These are phyloP conservation scores for Corythornis vintsioides DNA, from an alignment of 2,113 vertebrate genomes.

Conservation along the genomic window DNA sequence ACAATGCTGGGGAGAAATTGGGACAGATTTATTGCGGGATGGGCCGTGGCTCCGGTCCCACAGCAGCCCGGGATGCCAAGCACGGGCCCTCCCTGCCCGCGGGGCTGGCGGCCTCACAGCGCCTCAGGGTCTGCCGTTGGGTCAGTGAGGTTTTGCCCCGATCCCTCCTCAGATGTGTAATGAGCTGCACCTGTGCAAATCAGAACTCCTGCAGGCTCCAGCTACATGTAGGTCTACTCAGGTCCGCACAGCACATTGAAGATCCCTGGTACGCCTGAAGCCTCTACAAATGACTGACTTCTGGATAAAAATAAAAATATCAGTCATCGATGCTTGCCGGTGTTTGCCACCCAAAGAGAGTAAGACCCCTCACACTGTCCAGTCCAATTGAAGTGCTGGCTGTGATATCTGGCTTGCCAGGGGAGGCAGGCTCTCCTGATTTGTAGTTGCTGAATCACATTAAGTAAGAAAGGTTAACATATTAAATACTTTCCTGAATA, in stretches of 20 bases:
- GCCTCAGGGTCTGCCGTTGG: too few relatives aligned
- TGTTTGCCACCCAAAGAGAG: not conserved
- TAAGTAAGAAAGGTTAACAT: slow-evolving; percentile 30
- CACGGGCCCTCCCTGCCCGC: too few relatives aligned
- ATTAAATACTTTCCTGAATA: slow-evolving; percentile 42
- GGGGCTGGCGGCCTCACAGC: not conserved
- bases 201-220: not conserved
- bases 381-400: not conserved
- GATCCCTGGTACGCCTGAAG: not conserved
- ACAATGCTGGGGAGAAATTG: not conserved
- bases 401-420: not conserved
- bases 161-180: not conserved
- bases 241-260: not conserved
- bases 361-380: not conserved
- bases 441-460: slow-evolving; percentile 50
- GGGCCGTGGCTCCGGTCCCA: not conserved
- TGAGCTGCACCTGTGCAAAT: not conserved
- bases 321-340: not conserved
- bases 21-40: not conserved
- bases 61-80: not conserved
- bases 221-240: accelerated
- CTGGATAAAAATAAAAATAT: not conserved
- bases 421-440: not conserved
- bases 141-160: accelerated
- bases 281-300: not conserved